Conservation (phyloP, 2,113 vertebrate species). For the Ictalurus furcatus region DNA sequence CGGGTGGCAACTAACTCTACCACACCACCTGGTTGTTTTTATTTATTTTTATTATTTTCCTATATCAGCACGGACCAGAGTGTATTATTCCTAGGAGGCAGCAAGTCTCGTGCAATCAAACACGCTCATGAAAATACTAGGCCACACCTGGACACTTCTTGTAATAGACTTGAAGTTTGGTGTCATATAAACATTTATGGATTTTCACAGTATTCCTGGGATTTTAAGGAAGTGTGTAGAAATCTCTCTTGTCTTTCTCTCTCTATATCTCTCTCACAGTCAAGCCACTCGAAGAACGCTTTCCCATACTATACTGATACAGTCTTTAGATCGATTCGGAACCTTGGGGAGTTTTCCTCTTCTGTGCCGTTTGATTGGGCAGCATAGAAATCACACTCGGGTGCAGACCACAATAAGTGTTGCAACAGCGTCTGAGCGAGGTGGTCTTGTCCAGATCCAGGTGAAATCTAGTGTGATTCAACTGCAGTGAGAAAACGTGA, state of each 20-base stretch:
- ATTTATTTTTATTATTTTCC: neutral
- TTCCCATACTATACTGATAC: neutral
- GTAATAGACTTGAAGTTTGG: neutral
- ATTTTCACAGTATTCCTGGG: neutral
- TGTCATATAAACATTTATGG: neutral
- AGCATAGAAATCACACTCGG: neutral
- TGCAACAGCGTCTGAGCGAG: neutral
- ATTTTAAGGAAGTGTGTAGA: neutral
- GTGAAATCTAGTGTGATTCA: neutral
- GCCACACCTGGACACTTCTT: neutral
- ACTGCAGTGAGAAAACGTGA: neutral
- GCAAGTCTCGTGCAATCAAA: too few relatives aligned
- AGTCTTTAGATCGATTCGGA: accelerated
- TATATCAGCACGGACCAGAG: neutral
- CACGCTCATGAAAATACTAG: neutral
- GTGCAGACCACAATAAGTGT: neutral
- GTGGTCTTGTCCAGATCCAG: neutral
- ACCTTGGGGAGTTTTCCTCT: neutral
- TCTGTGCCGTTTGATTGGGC: neutral
- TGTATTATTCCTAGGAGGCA: neutral
- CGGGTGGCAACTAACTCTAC: too few relatives aligned
- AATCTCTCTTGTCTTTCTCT: neutral
- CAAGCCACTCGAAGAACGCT: neutral
- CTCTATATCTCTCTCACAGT: neutral
- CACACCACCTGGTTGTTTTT: neutral